phyloP scores from a whole-genome alignment of 2,888 invertebrate genomes.

The Drosophila mulleri region DNA sequence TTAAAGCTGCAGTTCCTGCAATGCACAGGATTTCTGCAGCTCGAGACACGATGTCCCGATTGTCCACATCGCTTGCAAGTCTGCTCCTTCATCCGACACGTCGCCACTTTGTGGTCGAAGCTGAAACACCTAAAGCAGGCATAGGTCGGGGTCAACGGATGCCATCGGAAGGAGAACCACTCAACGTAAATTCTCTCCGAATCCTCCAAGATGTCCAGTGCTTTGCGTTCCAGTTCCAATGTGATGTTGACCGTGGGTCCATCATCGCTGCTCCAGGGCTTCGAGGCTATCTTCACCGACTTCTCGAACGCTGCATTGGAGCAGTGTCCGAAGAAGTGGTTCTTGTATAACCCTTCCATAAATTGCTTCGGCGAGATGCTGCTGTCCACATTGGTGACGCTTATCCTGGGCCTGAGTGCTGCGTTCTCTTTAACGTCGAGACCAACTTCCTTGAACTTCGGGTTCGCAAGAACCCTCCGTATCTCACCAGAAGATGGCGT shows the following conservation, averaged over 20 bases:
- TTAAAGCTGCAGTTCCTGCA: background rate
- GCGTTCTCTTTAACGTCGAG: background rate
- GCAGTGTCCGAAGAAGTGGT: too few species aligned
- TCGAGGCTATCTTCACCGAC: background rate
- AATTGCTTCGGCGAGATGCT: background rate
- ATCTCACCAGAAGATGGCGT: background rate
- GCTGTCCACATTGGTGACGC: background rate
- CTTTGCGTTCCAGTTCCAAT: background rate
- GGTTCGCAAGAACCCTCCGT: background rate
- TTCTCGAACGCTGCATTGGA: background rate
- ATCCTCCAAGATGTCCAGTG: background rate
- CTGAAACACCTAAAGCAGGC: background rate
- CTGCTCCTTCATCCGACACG: background rate
- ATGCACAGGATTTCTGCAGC: background rate
- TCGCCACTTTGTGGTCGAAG: background rate
- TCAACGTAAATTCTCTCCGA: background rate
- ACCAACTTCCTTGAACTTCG: background rate
- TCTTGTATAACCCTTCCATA: too few species aligned
- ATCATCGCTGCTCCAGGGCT: background rate
- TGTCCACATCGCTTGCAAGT: background rate
- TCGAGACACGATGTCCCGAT: background rate
- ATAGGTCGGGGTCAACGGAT: background rate
- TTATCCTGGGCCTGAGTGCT: too few species aligned
- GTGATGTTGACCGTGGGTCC: background rate
- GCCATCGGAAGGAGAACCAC: background rate